Percentiles rank a stretch among this genome's conserved stretches.
phyloP scores from a whole-genome alignment of 2,113 vertebrate species.

The Ceyx cyanopectus region DNA sequence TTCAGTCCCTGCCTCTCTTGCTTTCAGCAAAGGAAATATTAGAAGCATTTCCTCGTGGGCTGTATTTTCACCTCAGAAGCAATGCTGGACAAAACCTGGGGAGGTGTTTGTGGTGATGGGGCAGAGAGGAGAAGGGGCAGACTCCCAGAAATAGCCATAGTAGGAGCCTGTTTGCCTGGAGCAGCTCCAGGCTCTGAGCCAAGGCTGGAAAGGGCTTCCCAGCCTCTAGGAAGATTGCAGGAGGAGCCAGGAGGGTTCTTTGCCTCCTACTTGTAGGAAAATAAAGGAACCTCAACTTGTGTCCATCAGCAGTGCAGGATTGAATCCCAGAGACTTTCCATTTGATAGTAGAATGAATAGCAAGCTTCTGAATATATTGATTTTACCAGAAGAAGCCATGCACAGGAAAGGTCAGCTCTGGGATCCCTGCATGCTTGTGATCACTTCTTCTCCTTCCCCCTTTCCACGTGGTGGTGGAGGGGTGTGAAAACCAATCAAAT shows the following conservation, averaged over 20 bases:
- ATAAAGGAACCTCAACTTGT: not conserved
- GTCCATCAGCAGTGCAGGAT: not conserved
- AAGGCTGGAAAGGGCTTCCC: not conserved
- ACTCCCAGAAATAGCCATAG: not conserved
- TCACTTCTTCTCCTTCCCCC: not conserved
- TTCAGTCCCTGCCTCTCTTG: not conserved
- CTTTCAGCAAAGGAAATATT: not conserved
- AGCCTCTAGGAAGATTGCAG: fast-evolving
- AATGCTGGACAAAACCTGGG: not conserved
- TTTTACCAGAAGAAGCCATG: not conserved
- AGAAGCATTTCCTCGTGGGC: not conserved
- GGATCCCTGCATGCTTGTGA: fast-evolving
- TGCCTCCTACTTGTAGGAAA: not conserved
- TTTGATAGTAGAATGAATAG: not conserved
- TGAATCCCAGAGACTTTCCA: not conserved
- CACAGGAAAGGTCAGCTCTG: not conserved
- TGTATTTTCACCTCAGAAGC: not conserved
- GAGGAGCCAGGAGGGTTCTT: not conserved
- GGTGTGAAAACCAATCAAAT: fast-evolving
- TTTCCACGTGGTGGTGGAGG: fast-evolving
- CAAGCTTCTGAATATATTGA: not conserved
- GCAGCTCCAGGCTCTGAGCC: not conserved
- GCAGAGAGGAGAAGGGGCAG: not conserved
- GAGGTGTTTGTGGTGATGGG: not conserved
- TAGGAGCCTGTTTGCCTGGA: not conserved